Conservation (phyloP, 2,113 vertebrate species). For the Emberiza fucata region DNA sequence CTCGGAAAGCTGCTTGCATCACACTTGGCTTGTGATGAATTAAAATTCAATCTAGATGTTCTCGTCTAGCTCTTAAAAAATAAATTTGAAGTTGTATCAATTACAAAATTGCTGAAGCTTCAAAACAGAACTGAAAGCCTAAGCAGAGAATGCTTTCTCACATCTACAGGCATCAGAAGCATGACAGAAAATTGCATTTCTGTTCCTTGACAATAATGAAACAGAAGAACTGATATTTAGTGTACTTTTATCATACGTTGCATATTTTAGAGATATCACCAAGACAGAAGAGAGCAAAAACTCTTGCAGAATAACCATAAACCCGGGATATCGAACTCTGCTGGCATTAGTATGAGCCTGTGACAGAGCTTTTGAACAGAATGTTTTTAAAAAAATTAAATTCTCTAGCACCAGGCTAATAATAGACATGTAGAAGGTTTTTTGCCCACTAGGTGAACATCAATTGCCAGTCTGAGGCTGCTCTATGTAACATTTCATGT, state of each 20-base stretch:
- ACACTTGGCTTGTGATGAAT: background rate
- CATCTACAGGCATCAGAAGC: background rate
- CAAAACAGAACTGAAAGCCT: background rate
- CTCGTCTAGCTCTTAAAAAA: background rate
- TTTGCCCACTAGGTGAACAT: background rate
- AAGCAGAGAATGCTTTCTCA: background rate
- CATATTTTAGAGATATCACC: background rate
- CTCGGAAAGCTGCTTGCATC: background rate
- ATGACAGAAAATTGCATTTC: background rate
- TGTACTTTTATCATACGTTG: background rate
- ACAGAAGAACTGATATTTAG: background rate
- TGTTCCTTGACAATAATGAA: background rate
- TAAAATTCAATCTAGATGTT: background rate
- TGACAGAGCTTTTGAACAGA: background rate
- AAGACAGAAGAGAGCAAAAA: background rate
- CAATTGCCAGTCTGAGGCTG: background rate
- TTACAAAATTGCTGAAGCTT: constrained; percentile 4
- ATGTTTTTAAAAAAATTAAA: background rate
- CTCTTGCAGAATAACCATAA: background rate
- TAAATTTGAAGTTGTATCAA: background rate
- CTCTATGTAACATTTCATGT: background rate
- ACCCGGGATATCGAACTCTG: fast-evolving
- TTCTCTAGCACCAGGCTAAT: background rate
- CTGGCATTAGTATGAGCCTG: background rate
- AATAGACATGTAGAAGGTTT: background rate